Evolutionary conservation across 2,113 vertebrate species (phyloP).

Genomic region (Lipotes vexillifer): DNA sequence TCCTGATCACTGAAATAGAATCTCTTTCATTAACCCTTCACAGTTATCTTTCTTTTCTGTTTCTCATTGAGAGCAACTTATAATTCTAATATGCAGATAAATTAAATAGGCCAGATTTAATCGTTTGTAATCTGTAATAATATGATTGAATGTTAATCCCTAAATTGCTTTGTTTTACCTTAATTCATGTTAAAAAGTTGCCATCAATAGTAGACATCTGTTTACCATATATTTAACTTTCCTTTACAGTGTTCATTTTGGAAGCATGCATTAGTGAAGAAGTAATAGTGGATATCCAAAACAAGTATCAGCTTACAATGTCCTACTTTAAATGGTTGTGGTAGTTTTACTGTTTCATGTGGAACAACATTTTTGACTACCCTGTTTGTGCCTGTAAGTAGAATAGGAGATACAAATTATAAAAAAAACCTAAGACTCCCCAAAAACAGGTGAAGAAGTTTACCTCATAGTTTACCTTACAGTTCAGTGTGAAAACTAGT

Average conservation of each 20-base stretch:
- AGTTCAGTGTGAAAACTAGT: background rate
- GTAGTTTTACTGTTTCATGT: background rate
- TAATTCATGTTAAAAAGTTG: background rate
- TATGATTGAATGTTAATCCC: background rate
- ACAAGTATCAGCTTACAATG: background rate
- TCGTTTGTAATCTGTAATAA: background rate
- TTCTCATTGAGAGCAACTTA: conserved; percentile 12
- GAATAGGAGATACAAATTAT: background rate
- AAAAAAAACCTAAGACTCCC: background rate
- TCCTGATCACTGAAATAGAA: background rate
- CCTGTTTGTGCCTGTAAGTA: background rate
- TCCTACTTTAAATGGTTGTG: background rate
- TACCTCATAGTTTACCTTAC: background rate
- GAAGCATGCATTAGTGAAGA: background rate
- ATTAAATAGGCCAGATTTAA: background rate
- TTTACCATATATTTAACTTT: background rate
- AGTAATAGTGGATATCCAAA: background rate
- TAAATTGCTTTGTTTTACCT: background rate
- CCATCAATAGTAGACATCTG: background rate
- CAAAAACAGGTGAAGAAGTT: background rate
- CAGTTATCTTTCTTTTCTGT: background rate
- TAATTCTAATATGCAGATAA: background rate
- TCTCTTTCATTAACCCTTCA: background rate
- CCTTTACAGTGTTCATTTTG: background rate
- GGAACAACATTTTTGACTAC: background rate